Evolutionary conservation across 2,113 vertebrate genomes (phyloP), one percentile per base, ranked within the genome.

Genomic region (Gallinago jamesoni): DNA sequence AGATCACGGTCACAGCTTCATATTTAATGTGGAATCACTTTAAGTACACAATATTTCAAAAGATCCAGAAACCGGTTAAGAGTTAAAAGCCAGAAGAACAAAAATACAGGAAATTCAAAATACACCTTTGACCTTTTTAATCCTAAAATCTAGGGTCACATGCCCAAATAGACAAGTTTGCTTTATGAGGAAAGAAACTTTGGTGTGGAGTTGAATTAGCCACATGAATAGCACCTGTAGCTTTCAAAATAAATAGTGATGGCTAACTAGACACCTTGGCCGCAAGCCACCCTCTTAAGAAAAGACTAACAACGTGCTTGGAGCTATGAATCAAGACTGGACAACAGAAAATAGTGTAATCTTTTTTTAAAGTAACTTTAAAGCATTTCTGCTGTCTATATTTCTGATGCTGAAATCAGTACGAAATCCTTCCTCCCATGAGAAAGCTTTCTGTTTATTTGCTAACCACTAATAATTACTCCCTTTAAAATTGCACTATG

Each of bases 1-100:
- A 87, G 92, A 66, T 91, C 41, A 96, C 39, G 35, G 94, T 97
- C 96, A 96, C 96, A 97, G 96, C 95, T 96, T 97, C 62, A 69
- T 94, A 68, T 96, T 96, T 96, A 96, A 97, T 97, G 96, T 94
- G 92, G 95, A 96, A 97, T 92, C 80, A 95, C 90, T 90, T 92
- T 90, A 94, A 85, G 92, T 93, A 96, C 62, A 96, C 96, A 97
- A 18, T 92, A 97, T 60, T 92, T 96, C 69, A 93, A 93, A 94
- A 97, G 64, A 95, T 95, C 80, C 88, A 96, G 89, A 91, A 95
- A 96, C 73, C 84, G 39, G 69, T 92, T 94, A 95, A 84, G 90
- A 96, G 48, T 76, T 88, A 70, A 69, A 90, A 92, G 93, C 88
- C 79, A 84, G 85, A 10, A 90, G 72, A 96, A 96, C 85, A 92